phyloP scores from a whole-genome alignment of 2,797 vertebrate genomes.

The Girardinus metallicus region DNA sequence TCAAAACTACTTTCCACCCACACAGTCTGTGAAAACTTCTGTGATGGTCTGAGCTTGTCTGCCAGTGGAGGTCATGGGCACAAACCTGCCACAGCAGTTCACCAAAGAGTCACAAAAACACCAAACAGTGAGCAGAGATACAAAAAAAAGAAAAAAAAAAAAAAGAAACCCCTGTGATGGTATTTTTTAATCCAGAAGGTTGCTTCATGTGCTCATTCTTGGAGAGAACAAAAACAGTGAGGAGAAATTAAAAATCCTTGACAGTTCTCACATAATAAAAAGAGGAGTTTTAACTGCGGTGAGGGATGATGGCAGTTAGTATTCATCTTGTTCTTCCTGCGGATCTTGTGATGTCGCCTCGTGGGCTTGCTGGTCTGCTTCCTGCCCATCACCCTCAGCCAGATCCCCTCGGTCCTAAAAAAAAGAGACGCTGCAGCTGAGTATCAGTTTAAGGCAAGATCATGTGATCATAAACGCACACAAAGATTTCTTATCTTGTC shows the following conservation, averaged over 20 bases:
- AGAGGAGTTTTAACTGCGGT: constrained; percentile 72
- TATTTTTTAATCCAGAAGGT: constrained; percentile 74
- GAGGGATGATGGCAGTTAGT: constrained; percentile 84
- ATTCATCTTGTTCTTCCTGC: constrained; percentile 98
- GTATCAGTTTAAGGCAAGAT: constrained; percentile 3
- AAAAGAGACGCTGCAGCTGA: constrained; percentile 26
- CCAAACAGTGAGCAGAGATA: constrained; percentile 82
- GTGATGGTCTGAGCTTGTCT: constrained; percentile 83
- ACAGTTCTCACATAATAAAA: constrained; percentile 89
- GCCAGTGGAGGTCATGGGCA: constrained; percentile 81
- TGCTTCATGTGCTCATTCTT: constrained; percentile 86
- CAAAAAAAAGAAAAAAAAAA: constrained; percentile 63
- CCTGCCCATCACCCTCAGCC: constrained; percentile 88
- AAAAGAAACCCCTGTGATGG: constrained; percentile 59
- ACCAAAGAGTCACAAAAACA: constrained; percentile 88
- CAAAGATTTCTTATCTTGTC: constrained; percentile 23
- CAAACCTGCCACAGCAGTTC: constrained; percentile 84
- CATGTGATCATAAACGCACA: constrained; percentile 24
- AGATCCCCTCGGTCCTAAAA: constrained; percentile 88
- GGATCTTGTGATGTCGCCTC: constrained; percentile 88
- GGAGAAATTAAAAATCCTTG: constrained; percentile 63
- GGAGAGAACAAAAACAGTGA: constrained; percentile 78
- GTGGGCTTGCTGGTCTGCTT: constrained; percentile 81
- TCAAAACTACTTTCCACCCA: constrained; percentile 80
- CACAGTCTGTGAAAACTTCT: constrained; percentile 81